phyloP scores from a whole-genome alignment of 2,888 invertebrate genomes.

The Sesia bembeciformis region DNA sequence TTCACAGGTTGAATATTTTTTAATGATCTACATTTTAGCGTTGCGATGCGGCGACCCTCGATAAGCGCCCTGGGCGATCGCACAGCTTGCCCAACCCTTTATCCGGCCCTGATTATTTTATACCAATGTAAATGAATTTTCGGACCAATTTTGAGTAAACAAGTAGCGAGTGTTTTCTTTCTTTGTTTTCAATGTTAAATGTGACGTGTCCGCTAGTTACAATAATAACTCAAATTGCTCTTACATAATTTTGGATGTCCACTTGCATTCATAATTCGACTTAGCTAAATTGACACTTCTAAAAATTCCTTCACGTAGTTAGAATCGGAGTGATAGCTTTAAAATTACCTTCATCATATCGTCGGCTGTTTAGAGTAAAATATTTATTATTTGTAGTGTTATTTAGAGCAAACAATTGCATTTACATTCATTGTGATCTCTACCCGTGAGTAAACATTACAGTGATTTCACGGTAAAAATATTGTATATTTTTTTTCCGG shows the following conservation, averaged over 20 bases:
- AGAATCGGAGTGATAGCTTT: slow-evolving; percentile 59
- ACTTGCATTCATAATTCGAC: background rate
- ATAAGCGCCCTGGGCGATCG: too few species aligned
- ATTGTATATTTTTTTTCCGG: too few species aligned
- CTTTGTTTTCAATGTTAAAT: slow-evolving; percentile 26
- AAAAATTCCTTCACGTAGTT: slow-evolving; percentile 30
- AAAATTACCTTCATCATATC: slow-evolving; percentile 36
- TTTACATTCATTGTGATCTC: background rate
- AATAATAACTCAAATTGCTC: slow-evolving; percentile 10
- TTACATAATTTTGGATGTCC: slow-evolving; percentile 4
- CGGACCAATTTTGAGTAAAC: slow-evolving; percentile 70
- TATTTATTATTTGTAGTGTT: background rate
- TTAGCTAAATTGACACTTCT: background rate
- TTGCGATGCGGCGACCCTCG: too few species aligned
- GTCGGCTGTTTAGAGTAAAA: slow-evolving; percentile 17
- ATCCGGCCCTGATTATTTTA: background rate
- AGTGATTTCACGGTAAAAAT: too few species aligned
- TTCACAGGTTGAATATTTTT: too few species aligned
- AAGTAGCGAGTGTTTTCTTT: slow-evolving; percentile 23
- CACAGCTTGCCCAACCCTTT: too few species aligned
- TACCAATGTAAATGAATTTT: slow-evolving; percentile 34
- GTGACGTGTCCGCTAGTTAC: slow-evolving; percentile 22
- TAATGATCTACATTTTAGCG: too few species aligned
- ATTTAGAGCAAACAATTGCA: background rate
- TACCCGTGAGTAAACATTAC: too few species aligned